Conservation (phyloP, 2,113 vertebrate genomes). For the Aix galericulata region DNA sequence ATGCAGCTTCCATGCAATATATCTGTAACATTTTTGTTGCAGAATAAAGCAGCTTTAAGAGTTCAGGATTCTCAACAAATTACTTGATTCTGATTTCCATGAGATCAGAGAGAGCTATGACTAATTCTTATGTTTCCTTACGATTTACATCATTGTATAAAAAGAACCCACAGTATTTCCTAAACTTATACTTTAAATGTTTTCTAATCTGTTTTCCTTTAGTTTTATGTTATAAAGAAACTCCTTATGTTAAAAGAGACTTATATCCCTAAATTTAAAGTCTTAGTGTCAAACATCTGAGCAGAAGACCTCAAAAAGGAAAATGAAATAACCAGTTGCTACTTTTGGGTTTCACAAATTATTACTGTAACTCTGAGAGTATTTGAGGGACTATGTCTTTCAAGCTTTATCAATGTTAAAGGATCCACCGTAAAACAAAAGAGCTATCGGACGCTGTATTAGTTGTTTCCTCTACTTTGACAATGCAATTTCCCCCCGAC, state of each 20-base stretch:
- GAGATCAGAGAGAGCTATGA: not conserved
- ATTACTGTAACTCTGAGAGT: not conserved
- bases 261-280: not conserved
- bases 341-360: not conserved
- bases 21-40: not conserved
- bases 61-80: not conserved
- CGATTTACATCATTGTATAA: not conserved
- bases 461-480: not conserved
- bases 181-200: not conserved
- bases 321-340: not conserved
- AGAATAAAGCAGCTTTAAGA: not conserved
- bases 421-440: not conserved
- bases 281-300: not conserved
- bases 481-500: not conserved
- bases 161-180: not conserved
- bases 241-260: no score
- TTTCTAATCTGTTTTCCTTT: not conserved
- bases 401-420: not conserved
- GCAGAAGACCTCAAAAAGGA: not conserved
- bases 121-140: not conserved
- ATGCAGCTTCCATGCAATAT: not conserved
- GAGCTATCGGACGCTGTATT: not conserved
- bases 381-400: not conserved
- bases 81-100: not conserved
- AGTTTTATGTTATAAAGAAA: not conserved